These are phyloP conservation scores for Corynorhinus townsendii DNA, from an alignment of 2,113 vertebrate genomes.

Conservation along the genomic window DNA sequence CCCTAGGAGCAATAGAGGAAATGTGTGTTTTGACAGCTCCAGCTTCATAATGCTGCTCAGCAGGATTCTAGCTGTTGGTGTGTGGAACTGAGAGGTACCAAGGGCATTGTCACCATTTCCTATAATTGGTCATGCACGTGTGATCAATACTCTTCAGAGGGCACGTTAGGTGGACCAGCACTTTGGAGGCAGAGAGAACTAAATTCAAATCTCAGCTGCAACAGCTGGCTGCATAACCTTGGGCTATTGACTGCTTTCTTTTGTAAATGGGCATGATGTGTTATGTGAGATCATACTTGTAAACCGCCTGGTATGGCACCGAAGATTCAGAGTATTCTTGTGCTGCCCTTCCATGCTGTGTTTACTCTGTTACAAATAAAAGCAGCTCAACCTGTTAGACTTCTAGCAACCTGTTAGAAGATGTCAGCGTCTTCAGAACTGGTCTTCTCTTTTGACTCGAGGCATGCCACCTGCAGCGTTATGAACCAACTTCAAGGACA, in stretches of 20 bases:
- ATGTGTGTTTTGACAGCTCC: not conserved
- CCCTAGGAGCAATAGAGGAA: not conserved
- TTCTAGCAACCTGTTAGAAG: not conserved
- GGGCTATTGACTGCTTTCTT: not conserved
- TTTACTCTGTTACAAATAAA: constrained; percentile 1
- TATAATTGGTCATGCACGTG: not conserved
- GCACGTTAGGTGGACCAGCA: too few relatives aligned
- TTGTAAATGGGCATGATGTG: not conserved
- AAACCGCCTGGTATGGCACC: not conserved
- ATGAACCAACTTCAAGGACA: constrained; percentile 26
- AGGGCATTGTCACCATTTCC: not conserved
- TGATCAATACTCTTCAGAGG: not conserved
- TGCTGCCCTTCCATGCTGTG: not conserved
- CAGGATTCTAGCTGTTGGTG: not conserved
- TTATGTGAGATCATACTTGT: not conserved
- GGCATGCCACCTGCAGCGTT: not conserved
- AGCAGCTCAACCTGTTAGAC: constrained; percentile 36
- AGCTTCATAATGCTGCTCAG: not conserved
- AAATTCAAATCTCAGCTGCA: not conserved
- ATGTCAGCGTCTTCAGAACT: not conserved
- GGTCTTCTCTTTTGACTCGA: constrained; percentile 20
- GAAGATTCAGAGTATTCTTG: not conserved
- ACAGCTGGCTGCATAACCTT: not conserved
- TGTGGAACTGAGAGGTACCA: not conserved
- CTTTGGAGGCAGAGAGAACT: not conserved